Percentiles rank a stretch among this genome's conserved stretches.
Evolutionary conservation across 2,888 invertebrate species (phyloP).

Genomic region (Seira musarum): DNA sequence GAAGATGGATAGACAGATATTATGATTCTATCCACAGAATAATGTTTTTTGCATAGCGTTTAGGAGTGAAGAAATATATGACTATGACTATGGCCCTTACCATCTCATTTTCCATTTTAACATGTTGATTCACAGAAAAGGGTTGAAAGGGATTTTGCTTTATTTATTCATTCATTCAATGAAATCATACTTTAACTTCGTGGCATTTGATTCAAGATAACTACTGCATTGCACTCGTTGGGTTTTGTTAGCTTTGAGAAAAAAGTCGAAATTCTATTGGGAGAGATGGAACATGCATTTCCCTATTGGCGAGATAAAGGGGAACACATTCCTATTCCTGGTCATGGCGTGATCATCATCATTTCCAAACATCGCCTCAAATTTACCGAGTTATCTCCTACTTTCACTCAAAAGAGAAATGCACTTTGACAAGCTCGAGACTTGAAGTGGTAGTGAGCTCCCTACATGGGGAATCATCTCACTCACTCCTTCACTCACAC

Average conservation of each 20-base stretch:
- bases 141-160: constrained; percentile 15
- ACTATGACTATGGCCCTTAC: not conserved
- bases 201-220: constrained; percentile 18
- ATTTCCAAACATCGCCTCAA: constrained; percentile 26
- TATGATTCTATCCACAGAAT: not conserved
- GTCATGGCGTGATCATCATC: constrained; percentile 25
- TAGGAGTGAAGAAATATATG: no score
- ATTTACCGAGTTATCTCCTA: constrained; percentile 26
- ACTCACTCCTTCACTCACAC: constrained; percentile 24
- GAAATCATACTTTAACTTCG: constrained; percentile 7
- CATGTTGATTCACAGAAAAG: constrained; percentile 3
- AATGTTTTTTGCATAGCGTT: constrained; percentile 4
- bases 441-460: not conserved
- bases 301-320: not conserved
- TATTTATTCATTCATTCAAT: constrained; percentile 40
- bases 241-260: not conserved
- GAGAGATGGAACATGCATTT: constrained; percentile 7
- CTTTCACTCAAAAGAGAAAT: constrained; percentile 22
- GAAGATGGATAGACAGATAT: not conserved
- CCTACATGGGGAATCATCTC: not conserved
- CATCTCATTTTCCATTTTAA: not conserved
- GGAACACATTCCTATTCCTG: not conserved
- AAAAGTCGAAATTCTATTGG: not conserved
- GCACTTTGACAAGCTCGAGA: constrained; percentile 29
- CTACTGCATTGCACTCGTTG: no score